Evolutionary conservation across 2,888 invertebrate species (phyloP).

Genomic region (Steinernema hermaphroditum): DNA sequence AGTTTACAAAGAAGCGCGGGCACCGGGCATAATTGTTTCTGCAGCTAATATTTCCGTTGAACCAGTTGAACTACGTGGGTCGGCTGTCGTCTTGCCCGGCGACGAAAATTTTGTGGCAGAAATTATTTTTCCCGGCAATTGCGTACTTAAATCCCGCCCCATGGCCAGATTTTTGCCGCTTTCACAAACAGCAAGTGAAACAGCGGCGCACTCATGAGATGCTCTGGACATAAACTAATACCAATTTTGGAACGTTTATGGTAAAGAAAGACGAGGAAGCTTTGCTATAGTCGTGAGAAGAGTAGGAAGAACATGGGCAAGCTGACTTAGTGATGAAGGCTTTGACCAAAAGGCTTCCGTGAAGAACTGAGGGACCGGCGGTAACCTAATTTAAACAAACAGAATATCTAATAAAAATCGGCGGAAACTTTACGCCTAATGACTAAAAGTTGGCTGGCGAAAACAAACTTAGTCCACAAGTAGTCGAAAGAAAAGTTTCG

Average conservation of each 20-base stretch:
- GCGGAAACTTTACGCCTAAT: constrained; percentile 23
- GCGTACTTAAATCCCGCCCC: constrained; percentile 28
- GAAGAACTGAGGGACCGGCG: constrained; percentile 20
- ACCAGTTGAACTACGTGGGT: constrained; percentile 20
- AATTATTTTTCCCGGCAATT: constrained; percentile 26
- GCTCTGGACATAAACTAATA: too few relatives aligned
- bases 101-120: constrained; percentile 26
- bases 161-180: constrained; percentile 6
- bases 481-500: background rate
- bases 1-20: background rate
- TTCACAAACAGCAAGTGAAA: constrained; percentile 12
- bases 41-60: constrained; percentile 12
- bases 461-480: background rate
- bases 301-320: background rate
- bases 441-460: constrained; percentile 18
- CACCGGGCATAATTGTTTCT: background rate
- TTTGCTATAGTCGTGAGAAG: background rate
- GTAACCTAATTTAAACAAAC: constrained; percentile 31
- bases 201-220: background rate
- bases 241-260: too few relatives aligned
- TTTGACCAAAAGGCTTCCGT: constrained; percentile 17
- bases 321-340: background rate
- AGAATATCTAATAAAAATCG: constrained; percentile 30
- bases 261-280: too few relatives aligned
- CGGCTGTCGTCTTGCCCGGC: constrained; percentile 29